phyloP scores from a whole-genome alignment of 2,888 invertebrate genomes.

The Cyclophora albipunctata region DNA sequence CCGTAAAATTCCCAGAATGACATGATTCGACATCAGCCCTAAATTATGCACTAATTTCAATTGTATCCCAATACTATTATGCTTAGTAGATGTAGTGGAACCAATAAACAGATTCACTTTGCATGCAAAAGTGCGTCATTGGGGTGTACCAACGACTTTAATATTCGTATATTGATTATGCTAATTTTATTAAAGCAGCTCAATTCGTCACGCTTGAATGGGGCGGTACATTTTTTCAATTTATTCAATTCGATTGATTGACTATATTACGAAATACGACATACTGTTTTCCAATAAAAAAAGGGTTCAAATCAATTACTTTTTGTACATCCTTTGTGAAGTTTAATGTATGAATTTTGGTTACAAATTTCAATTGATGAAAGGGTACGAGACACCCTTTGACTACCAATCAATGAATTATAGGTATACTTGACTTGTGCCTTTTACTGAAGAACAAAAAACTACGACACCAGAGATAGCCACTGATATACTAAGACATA shows the following conservation, averaged over 20 bases:
- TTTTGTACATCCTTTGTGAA: slow-evolving; percentile 1
- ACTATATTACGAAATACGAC: slow-evolving; percentile 29
- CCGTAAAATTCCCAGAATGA: no score
- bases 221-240: slow-evolving; percentile 29
- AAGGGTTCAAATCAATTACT: slow-evolving; percentile 24
- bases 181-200: slow-evolving; percentile 67
- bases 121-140: slow-evolving; percentile 2
- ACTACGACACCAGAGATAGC: no score
- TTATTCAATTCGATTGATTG: slow-evolving; percentile 30
- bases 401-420: no score
- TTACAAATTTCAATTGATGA: no score
- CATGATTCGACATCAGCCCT: no score
- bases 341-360: slow-evolving; percentile 5
- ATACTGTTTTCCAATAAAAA: slow-evolving; percentile 47
- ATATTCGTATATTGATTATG: slow-evolving; percentile 60
- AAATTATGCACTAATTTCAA: no score
- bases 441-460: no score
- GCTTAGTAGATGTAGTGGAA: not conserved
- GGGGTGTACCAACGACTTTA: slow-evolving; percentile 55
- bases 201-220: slow-evolving; percentile 48
- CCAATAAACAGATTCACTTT: not conserved
- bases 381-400: no score
- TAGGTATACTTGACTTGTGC: no score
- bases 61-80: no score
- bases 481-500: no score